These are phyloP conservation scores for Mesocentrotus franciscanus DNA, from an alignment of 53 echinoderm and acorn worm genomes.

Conservation along the genomic window DNA sequence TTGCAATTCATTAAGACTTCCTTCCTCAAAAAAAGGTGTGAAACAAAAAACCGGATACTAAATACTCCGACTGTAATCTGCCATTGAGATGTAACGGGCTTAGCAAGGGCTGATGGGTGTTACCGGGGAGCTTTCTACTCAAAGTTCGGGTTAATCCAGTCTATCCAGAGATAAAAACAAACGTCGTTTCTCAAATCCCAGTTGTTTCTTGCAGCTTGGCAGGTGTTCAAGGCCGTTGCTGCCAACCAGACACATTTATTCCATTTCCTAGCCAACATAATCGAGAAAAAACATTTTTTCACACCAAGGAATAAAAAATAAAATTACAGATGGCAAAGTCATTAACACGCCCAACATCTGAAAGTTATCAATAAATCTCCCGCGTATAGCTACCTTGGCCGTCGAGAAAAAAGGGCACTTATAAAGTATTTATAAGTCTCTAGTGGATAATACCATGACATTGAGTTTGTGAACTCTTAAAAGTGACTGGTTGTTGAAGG, in stretches of 20 bases:
- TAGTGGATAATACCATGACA: conserved; percentile 40
- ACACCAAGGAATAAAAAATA: not conserved
- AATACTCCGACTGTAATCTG: not conserved
- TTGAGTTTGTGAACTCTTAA: not conserved
- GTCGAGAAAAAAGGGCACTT: conserved; percentile 16
- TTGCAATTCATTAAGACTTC: not conserved
- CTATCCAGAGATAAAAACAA: conserved; percentile 41
- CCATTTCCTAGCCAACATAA: conserved; percentile 7
- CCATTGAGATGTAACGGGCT: conserved; percentile 10
- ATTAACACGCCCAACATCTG: conserved; percentile 57
- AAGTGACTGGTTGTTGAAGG: not conserved
- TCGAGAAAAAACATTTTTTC: conserved; percentile 23
- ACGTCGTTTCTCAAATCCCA: conserved; percentile 43
- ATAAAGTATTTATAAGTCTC: conserved; percentile 56
- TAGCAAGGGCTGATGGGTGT: not conserved
- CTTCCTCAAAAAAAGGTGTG: not conserved
- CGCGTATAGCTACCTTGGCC: conserved; percentile 9
- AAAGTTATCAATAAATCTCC: conserved; percentile 62
- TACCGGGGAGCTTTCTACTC: not conserved
- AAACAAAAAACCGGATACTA: not conserved
- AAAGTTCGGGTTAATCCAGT: conserved; percentile 11
- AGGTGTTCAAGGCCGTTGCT: conserved; percentile 51
- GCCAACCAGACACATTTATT: conserved; percentile 29
- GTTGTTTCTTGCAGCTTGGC: conserved; percentile 48
- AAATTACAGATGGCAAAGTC: conserved; percentile 40